Base-by-base conservation (phyloP, 2,113 vertebrate genomes). In the Toxotes jaculatrix region DNA sequence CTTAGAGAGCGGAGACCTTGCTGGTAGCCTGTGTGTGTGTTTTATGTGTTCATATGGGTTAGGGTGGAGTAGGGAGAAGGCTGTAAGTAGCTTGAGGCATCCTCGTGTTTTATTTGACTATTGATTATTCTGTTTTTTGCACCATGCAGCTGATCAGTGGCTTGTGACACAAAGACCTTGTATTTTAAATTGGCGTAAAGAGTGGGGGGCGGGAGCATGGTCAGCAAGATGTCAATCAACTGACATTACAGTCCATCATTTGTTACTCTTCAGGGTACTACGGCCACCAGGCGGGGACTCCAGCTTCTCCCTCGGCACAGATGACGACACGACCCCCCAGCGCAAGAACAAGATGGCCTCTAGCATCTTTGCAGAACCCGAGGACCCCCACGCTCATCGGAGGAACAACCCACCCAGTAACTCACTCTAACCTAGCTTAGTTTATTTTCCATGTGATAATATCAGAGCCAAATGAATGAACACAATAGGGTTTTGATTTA, bases 301-400 rank as follows among this genome's bases (percentile, higher is more conserved):
- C 86, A 99, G 96, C 94, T 97, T 99, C 88, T 95, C 95, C 31
- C 90, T 99, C 51, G 98, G 97, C 74, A 80, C 93, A 76, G 95
- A 95, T 34, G 97, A 97, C 0, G 92, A 97, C 66, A 92, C 97
- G 2, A 88, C 90, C 16, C 92, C 95, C 53, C 95, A 95, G 71
- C 94, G 97, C 85, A 97, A 96, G 93, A 97, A 97, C 93, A 99
- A 97, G 89, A 99, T 98, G 96, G 97, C 96, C 79, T 99, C 98
- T 79, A 98, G 91, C 94, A 99, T 99, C 94, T 99, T 99, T 76
- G 97, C 96, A 53, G 96, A 96, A 82, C 95, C 97, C 13, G 97
- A 97, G 16, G 97, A 99, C 69, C 96, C 96, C n/a, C 96, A 96
- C 51, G 95, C 95, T 79, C 94, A 95, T 87, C 95, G 95, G 75